Evolutionary conservation across 2,888 invertebrate species (phyloP), one percentile per base, ranked within the genome.

Genomic region (Nomada ferruginata): DNA sequence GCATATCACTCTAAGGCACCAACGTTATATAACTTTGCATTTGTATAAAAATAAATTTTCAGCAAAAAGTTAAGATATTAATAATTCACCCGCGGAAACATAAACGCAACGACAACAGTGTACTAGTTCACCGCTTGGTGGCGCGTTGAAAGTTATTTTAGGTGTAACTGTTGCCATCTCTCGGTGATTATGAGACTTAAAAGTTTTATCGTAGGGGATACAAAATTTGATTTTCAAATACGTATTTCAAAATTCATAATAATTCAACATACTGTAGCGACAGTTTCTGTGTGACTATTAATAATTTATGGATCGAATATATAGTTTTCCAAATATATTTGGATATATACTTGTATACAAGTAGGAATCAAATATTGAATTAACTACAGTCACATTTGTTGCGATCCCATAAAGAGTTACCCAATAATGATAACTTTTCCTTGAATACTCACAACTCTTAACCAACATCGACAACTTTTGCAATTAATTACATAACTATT

Each of bases 61-160:
- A 36, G 10, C 2, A 2, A 20, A 26, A 52, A 66, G 26, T 53
- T 42, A 4, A 53, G 66, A 44, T 13, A 26, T 15, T 52, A 50
- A 20, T 71, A 72, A 29, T 65, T 60, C 59, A 59, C n/a, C 52
- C 52, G 42, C 52, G 65, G 44, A 76, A 77, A 60, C 47, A 47
- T n/a, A 50, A 73, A 63, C n/a, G 47, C 26, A 13, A 18, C 42
- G 13, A 53, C 53, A 23, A 29, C 29, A 64, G 57, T 69, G 3
- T 13, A 7, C 11, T 7, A 0, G 15, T 18, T 9, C 7, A 18
- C 13, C 61, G 72, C 15, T 23, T 64, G 55, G 42, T 36, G 71
- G 23, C 61, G 65, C 57, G 23, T 1, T 7, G n/a, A 47, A 42
- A 9, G 2, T 15, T 13, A 1, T 26, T 76, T 29, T 4, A 15